Conservation (phyloP, 37 sponge, comb jelly and placozoan species). For the Axinella damicornis region DNA sequence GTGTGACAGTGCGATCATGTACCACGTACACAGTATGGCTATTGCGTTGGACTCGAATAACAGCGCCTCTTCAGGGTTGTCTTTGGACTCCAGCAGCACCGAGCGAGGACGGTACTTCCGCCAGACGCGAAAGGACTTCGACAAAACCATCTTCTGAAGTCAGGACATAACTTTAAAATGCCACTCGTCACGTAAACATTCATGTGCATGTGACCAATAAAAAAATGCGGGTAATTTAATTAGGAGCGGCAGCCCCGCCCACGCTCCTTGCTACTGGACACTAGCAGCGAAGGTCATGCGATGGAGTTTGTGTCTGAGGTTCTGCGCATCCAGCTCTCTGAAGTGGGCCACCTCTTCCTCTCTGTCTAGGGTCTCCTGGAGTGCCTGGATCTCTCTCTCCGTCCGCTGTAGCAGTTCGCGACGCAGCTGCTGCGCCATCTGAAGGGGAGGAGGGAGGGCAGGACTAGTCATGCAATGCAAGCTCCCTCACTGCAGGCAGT, state of each 20-base stretch:
- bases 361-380: slow-evolving; percentile 60
- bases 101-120: slow-evolving; percentile 65
- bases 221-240: too few species aligned
- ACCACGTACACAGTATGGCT: slow-evolving; percentile 73
- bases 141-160: slow-evolving; percentile 66
- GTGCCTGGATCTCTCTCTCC: slow-evolving; percentile 55
- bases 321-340: slow-evolving; percentile 77
- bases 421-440: slow-evolving; percentile 43
- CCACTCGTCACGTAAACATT: too few species aligned
- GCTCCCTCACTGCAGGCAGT: too few species aligned
- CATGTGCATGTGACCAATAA: too few species aligned
- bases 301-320: slow-evolving; percentile 26
- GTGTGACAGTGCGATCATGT: background rate
- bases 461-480: too few species aligned
- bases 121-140: slow-evolving; percentile 64
- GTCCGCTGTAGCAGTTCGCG: slow-evolving; percentile 58
- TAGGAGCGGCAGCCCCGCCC: too few species aligned
- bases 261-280: background rate
- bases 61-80: slow-evolving; percentile 55
- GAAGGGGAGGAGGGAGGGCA: background rate
- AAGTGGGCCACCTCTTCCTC: slow-evolving; percentile 76
- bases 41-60: slow-evolving; percentile 78
- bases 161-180: too few species aligned
- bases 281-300: slow-evolving; percentile 1
- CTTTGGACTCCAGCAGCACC: slow-evolving; percentile 75